Base-by-base conservation (phyloP, 2,888 invertebrate species). In the Orthonychiurus folsomi region DNA sequence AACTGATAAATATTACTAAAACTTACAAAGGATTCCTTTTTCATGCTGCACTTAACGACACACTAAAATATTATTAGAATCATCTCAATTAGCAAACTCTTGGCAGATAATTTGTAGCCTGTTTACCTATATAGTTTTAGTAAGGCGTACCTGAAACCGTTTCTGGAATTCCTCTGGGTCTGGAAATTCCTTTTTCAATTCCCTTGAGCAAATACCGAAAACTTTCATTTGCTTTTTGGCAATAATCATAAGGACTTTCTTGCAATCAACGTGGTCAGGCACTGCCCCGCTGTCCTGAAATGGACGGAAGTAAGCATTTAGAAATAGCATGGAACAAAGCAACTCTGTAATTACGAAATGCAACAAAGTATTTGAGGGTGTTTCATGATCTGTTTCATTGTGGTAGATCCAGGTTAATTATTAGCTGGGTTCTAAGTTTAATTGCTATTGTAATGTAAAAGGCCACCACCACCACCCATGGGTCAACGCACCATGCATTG, bases 211-310 rank as follows among this genome's bases (percentile, higher is more conserved):
- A 15, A 25, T 21, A 15, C 67, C 50, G n/a, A 71, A 67, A 9
- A 27, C 56, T 28, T 66, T 68, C 53, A 71, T 50, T 20, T 63
- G 63, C 50, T 53, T 56, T 55, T 71, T 71, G 0, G 62, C 71
- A 25, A 63, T 67, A 54, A 62, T 64, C 63, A 68, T 60, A 27
- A 64, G 63, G 20, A 68, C 26, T 37, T 66, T 63, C 52, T 62
- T 63, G 57, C 70, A 70, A 47, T 69, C 66, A 47, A 57, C 5
- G 9, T 18, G 26, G 5, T 56, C 56, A 12, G 24, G 25, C 5
- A 52, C 52, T 20, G 12, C 52, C n/a, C 20, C 52, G 21, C n/a
- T 5, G 26, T 12, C 55, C 55, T 24, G n/a, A n/a, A n/a, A n/a
- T n/a, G n/a, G n/a, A n/a, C n/a, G n/a, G n/a, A n/a, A n/a, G n/a